phyloP scores from a whole-genome alignment of 2,797 vertebrate genomes.

The Cynodonichthys magdalenae region DNA sequence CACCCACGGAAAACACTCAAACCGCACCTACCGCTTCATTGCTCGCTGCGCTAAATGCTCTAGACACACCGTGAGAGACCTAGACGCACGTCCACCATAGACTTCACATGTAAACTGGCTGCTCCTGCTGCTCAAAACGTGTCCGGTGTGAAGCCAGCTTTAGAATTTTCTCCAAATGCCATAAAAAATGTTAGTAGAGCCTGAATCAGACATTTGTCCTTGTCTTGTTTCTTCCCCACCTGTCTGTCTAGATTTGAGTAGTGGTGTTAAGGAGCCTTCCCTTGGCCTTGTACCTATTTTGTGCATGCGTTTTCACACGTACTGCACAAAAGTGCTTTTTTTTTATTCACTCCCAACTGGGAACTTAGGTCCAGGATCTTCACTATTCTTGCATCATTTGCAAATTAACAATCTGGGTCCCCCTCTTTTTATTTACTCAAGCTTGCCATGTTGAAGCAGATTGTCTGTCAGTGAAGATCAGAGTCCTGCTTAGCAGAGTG shows the following conservation, averaged over 20 bases:
- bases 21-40: too few species aligned
- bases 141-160: too few species aligned
- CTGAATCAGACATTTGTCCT: slow-evolving; percentile 63
- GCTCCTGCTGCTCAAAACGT: too few species aligned
- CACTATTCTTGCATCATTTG: slow-evolving; percentile 35
- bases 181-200: slow-evolving; percentile 68
- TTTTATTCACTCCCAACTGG: not conserved
- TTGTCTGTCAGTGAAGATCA: slow-evolving; percentile 65
- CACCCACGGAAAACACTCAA: too few species aligned
- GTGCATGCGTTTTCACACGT: slow-evolving; percentile 26
- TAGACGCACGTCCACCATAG: too few species aligned
- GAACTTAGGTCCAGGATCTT: slow-evolving; percentile 5
- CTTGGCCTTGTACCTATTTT: slow-evolving; percentile 42
- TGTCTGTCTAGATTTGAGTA: slow-evolving; percentile 60
- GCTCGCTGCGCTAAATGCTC: too few species aligned
- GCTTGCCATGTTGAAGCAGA: slow-evolving; percentile 55
- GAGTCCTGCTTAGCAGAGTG: slow-evolving; percentile 64
- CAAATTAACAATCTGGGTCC: slow-evolving; percentile 52
- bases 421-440: slow-evolving; percentile 49
- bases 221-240: slow-evolving; percentile 64
- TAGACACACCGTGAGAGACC: too few species aligned
- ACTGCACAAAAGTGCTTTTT: slow-evolving; percentile 4
- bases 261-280: slow-evolving; percentile 54
- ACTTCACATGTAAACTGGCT: too few species aligned
- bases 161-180: slow-evolving; percentile 68